Evolutionary conservation across 2,797 vertebrate species (phyloP).

Genomic region (Microchirus variegatus): DNA sequence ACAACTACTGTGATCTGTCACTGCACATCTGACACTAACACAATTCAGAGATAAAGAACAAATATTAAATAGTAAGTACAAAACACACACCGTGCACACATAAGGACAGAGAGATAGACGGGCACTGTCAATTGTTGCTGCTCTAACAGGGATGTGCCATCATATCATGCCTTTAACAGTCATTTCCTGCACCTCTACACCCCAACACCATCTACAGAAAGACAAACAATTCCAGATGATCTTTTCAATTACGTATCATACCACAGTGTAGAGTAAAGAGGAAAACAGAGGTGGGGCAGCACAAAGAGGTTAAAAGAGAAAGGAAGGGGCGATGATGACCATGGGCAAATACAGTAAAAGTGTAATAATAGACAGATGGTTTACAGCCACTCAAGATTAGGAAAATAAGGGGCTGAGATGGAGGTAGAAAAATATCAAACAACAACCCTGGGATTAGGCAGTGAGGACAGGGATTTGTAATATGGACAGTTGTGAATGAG

Average conservation of each 20-base stretch:
- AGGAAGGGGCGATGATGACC: neutral
- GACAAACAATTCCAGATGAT: neutral
- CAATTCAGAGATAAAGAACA: slow-evolving; percentile 2
- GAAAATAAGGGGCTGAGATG: slow-evolving; percentile 43
- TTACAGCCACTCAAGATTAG: slow-evolving; percentile 20
- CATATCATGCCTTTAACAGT: slow-evolving; percentile 2
- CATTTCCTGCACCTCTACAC: neutral
- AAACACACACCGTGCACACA: slow-evolving; percentile 2
- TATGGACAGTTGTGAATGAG: slow-evolving; percentile 70
- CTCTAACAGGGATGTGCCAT: slow-evolving; percentile 1
- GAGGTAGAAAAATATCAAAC: slow-evolving; percentile 28
- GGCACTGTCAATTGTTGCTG: slow-evolving; percentile 7
- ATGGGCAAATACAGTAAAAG: slow-evolving; percentile 17
- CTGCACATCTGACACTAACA: too few relatives aligned
- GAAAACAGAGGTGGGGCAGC: neutral
- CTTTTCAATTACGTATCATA: slow-evolving; percentile 31
- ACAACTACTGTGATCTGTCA: slow-evolving; percentile 4
- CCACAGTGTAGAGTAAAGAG: slow-evolving; percentile 14
- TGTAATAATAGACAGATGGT: slow-evolving; percentile 16
- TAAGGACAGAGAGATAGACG: neutral
- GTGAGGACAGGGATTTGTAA: slow-evolving; percentile 60
- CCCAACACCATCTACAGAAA: slow-evolving; percentile 10
- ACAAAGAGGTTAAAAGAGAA: neutral
- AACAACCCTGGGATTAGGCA: slow-evolving; percentile 23
- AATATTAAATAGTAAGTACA: neutral